Base-by-base conservation (phyloP, 2,797 vertebrate species). In the Mormyrops attenuatus region DNA sequence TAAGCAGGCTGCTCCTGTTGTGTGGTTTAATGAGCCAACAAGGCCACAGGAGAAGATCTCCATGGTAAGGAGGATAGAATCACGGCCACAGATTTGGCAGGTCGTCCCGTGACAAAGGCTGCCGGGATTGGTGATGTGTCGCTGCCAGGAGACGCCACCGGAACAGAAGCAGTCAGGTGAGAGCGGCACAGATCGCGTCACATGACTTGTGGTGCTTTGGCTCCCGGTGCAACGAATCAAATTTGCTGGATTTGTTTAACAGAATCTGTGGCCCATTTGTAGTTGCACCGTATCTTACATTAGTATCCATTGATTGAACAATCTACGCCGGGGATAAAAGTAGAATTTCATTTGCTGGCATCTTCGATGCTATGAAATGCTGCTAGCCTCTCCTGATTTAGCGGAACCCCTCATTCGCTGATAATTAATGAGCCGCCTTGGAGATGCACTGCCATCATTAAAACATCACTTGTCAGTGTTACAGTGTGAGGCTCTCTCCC, bases 361-460 rank as follows among this genome's bases (percentile, higher is more conserved):
- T 88, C 66, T 91, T 50, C 26, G 49, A 88, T 80, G 85, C 41
- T 50, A 89, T 69, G 86, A 91, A 91, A 50, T 66, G 88, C 82
- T 34, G 53, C 82, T 77, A 69, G 89, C 90, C 86, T 92, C 90
- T 69, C 85, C 88, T 88, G 90, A 90, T 89, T 90, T 85, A 90
- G 87, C 86, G 91, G 55, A 69, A 89, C 86, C 88, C 49, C 5
- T 87, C 90, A 91, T 91, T 91, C n/a, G 90, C 63, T 88, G 60
- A 89, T 92, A 92, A 91, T 38, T 49, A 90, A 90, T 91, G 90
- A 80, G 82, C 73, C 77, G 92, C 90, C 91, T 86, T 69, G 82
- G 44, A 91, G 93, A 91, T 90, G 92, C 89, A 30, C 90, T 3
- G 50, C 90, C 87, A 92, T 94, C 93, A 94, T 94, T 94, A 94